A percentile compares a stretch with the other conserved stretches of the same genome.
Evolutionary conservation across 2,797 vertebrate genomes (phyloP).

Genomic region (Rhabdophis nuchalis): DNA sequence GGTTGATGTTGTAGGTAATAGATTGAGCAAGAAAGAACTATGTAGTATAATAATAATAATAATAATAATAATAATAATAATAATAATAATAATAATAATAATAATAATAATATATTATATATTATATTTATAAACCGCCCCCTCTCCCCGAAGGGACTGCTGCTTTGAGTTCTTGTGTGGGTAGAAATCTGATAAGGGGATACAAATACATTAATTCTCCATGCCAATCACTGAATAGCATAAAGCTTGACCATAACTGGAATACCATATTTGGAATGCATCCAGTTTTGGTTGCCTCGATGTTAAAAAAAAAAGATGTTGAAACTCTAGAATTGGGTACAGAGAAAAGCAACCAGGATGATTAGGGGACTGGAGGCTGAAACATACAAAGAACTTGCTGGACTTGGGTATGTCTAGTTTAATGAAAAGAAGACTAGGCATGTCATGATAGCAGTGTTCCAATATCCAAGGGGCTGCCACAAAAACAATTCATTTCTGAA

Average conservation of each 20-base stretch:
- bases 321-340: background rate
- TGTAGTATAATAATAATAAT: too few species aligned
- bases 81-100: too few species aligned
- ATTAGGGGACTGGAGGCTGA: background rate
- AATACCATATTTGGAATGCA: background rate
- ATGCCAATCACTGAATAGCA: background rate
- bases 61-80: too few species aligned
- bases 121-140: too few species aligned
- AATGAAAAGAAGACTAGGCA: background rate
- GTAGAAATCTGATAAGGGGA: background rate
- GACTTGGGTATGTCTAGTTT: background rate
- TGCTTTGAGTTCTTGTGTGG: background rate
- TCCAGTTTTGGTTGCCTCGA: background rate
- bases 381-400: background rate
- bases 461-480: background rate
- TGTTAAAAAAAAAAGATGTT: background rate
- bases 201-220: background rate
- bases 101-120: too few species aligned
- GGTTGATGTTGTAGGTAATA: background rate
- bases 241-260: background rate
- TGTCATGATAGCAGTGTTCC: background rate
- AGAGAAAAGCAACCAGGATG: background rate
- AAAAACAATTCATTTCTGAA: too few species aligned
- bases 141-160: too few species aligned
- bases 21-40: background rate